Percentiles rank a stretch among this genome's conserved stretches.
Evolutionary conservation across 1,140 invertebrate genomes (phyloP).

Genomic region (Temnothorax longispinosus): DNA sequence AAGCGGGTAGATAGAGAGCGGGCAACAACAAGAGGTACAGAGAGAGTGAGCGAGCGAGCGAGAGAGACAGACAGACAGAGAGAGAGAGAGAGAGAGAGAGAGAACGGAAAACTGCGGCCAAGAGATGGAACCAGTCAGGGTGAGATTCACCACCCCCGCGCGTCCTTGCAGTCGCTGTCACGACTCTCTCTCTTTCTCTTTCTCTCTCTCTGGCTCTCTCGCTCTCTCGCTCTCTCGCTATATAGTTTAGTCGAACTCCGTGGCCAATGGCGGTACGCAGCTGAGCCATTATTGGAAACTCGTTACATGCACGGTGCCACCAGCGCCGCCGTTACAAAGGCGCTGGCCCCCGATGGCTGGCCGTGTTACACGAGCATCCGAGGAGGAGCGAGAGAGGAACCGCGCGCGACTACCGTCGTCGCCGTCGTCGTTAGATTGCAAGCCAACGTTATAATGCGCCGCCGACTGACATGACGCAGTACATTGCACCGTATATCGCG

Average conservation of each 20-base stretch:
- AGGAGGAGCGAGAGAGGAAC: not conserved
- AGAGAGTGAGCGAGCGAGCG: not conserved
- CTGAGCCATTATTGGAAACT: constrained; percentile 86
- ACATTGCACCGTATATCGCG: constrained; percentile 46
- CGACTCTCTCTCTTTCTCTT: not conserved
- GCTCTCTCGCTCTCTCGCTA: constrained; percentile 5
- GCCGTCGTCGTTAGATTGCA: constrained; percentile 68
- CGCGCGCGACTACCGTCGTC: constrained; percentile 63
- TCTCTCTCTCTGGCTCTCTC: constrained; percentile 10
- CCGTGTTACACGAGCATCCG: constrained; percentile 75
- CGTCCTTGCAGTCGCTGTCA: constrained; percentile 29
- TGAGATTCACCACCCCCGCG: constrained; percentile 34
- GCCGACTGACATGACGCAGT: constrained; percentile 58
- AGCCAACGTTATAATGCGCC: constrained; percentile 54
- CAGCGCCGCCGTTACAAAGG: constrained; percentile 78
- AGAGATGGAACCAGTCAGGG: constrained; percentile 5
- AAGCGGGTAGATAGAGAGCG: constrained; percentile 27
- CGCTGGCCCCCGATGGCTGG: constrained; percentile 60
- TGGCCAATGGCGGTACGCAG: constrained; percentile 80
- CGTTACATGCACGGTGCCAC: constrained; percentile 83
- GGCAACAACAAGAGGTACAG: not conserved
- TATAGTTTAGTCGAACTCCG: constrained; percentile 67
- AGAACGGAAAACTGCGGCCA: not conserved
- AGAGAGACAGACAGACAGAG: not conserved
- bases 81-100: not conserved